Evolutionary conservation across 1,140 invertebrate genomes (phyloP).

Genomic region (Yoshiicerus persimilis): DNA sequence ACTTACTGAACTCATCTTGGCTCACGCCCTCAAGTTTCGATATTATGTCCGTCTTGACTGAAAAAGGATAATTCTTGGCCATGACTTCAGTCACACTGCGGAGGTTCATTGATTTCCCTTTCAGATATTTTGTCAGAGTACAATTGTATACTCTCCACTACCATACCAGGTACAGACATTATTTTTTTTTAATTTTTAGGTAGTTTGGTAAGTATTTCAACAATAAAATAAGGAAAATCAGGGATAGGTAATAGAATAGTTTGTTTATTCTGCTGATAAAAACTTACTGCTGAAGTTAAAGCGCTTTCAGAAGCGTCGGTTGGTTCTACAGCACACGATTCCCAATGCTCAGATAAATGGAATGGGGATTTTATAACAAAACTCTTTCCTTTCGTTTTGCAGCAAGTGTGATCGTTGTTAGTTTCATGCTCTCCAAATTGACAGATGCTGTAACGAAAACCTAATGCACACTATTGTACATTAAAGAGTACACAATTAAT

Average conservation of each 20-base stretch:
- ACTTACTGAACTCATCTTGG: neutral
- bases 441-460: neutral
- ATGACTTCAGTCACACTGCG: neutral
- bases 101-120: neutral
- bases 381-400: neutral
- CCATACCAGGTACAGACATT: neutral
- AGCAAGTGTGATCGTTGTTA: slow-evolving; percentile 2
- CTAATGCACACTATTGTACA: neutral
- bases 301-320: neutral
- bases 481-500: too few relatives aligned
- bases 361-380: neutral
- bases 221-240: neutral
- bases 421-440: neutral
- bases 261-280: neutral
- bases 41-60: neutral
- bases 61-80: neutral
- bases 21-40: neutral
- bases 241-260: neutral
- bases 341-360: neutral
- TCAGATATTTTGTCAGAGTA: neutral
- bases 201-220: neutral
- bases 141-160: neutral
- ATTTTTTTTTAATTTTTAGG: neutral
- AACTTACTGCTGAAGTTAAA: neutral
- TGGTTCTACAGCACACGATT: neutral